Evolutionary conservation across 1,140 invertebrate genomes (phyloP), one percentile per base, ranked within the genome.

Genomic region (Heliconius hermathena): DNA sequence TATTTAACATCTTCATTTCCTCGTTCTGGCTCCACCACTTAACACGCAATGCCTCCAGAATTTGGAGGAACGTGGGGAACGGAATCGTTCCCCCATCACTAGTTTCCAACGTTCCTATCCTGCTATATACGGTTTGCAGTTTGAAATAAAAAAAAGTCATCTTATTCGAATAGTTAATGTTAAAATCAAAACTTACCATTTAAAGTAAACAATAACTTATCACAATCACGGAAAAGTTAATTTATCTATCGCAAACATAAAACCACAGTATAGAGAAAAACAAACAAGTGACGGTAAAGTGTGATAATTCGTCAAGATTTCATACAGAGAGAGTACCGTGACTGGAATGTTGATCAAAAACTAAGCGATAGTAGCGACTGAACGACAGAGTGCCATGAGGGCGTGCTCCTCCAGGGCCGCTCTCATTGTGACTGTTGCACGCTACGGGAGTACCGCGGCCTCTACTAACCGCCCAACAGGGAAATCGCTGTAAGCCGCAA

Each of bases 351-450:
- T 20, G 18, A 52, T 52, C 79, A 84, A 85, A 66, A 26, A 29
- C 83, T 83, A 83, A 84, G 85, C 84, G 84, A 66, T 49, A 75
- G 78, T 76, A 80, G 57, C 57, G 80, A 83, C 76, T 82, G 81
- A 38, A 66, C 60, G 83, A 79, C 70, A 75, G 79, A 72, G 81
- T 74, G 79, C 73, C 66, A 79, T 76, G 29, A 29, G 78, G 38
- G 82, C 90, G 88, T 87, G 87, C 84, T 85, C 82, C 85, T 52
- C 81, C 83, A 57, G 71, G 38, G 85, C 85, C 85, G 87, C 81
- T 81, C 84, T 87, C 85, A 88, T 88, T 77, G 87, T 90, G 84
- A 91, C 89, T 90, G 88, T 73, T 46, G 76, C 66, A 38, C n/a
- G 60, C 22, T 66, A 66, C 60, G 70, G 57, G 54, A 38, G 13